Evolutionary conservation across 2,797 vertebrate species (phyloP), one percentile per base, ranked within the genome.

Genomic region (Fistularia tabacaria): DNA sequence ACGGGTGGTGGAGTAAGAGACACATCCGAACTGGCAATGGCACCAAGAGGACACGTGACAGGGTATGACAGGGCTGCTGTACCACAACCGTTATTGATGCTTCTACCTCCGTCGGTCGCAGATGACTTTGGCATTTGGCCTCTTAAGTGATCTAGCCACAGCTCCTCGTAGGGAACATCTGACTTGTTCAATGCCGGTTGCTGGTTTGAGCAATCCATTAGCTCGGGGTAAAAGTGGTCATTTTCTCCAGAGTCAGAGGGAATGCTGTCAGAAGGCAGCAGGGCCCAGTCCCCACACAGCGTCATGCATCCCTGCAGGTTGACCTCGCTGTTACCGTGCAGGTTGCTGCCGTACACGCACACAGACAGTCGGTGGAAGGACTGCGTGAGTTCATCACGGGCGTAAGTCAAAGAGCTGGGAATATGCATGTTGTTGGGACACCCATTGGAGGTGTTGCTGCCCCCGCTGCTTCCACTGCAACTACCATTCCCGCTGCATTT

Each of bases 321-420:
- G 56, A 99, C 96, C 67, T 99, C 96, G 0, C 96, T 99, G 65
- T 99, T 99, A 3, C 95, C 93, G 0, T 99, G 97, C 63, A 99
- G 84, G 73, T 99, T 98, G 89, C 91, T 97, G 54, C 97, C 94
- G 0, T 99, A 99, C 44, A 99, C 96, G 0, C 97, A 99, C 40
- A 99, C 96, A 0, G 97, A 99, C 0, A 99, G 94, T 1, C 97
- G 87, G 82, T 99, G 97, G 82, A 99, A 99, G 57, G 97, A 99
- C 84, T 96, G 97, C 0, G 97, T 98, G 41, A 99, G 93, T 62
- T 99, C 96, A 0, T 99, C 97, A 0, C 97, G 91, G 0, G 97
- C 95, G 0, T 97, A 94, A 53, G 93, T 97, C 9, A 99, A 89
- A 1, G 96, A 96, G 72, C 87, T 98, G 12, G 96, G 96, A 58